Evolutionary conservation across 2,888 invertebrate species (phyloP), one percentile per base, ranked within the genome.

Genomic region (Sarcophaga subvicina): DNA sequence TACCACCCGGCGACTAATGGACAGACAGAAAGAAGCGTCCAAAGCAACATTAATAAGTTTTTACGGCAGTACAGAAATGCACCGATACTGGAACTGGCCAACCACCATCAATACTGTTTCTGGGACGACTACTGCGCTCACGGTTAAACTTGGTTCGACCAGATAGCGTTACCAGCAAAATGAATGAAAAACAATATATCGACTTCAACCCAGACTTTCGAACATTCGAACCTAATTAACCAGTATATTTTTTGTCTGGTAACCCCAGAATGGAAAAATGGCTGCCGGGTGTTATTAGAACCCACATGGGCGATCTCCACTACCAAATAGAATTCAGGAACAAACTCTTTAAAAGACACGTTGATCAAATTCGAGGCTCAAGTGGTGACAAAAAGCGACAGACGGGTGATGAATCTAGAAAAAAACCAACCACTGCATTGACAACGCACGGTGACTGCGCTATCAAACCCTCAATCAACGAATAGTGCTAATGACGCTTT

Each of bases 91-190:
- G 22, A 22, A 22, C 22, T 22, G 22, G 22, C 22, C 22, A 22
- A 22, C 22, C 22, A 22, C 22, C 22, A 22, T 22, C 22, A 22
- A 22, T 22, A 22, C 22, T 22, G 22, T 22, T 22, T 22, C 22
- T 22, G 22, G 22, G 22, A 22, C 22, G 22, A 22, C 22, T 22
- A 22, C 22, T 22, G 22, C 22, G 22, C 22, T 22, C 22, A 22
- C n/a, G 85, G 4, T 49, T 88, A 11, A 69, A 88, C 54, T 76
- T 89, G 6, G 62, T 88, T 3, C 37, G 77, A 62, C 86, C 86
- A 14, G 82, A 83, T 2, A 27, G 66, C 12, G 62, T 62, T 4
- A 11, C 47, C 22, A 60, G 14, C 5, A 82, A 67, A 62, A 70
- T 79, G 8, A 59, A 5, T 17, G 17, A 37, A 64, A 81, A 78